A percentile compares a stretch with the other conserved stretches of the same genome.
Conservation (phyloP, 1,140 invertebrate genomes). For the Drosophila lacertosa region DNA sequence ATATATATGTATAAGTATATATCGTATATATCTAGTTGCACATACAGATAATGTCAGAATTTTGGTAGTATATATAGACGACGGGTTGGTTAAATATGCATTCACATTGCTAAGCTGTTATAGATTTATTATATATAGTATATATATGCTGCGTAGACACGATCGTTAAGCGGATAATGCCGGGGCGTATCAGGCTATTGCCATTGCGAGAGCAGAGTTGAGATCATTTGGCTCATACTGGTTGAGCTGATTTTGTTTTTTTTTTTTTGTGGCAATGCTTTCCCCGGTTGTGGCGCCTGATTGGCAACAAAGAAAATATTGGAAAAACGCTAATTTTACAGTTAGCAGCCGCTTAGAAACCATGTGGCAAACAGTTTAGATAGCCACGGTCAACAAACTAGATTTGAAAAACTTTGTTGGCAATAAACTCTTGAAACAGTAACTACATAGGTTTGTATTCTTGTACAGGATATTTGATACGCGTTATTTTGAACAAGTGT, state of each 20-base stretch:
- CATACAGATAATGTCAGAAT: slow-evolving; percentile 66
- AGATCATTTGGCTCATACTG: slow-evolving; percentile 25
- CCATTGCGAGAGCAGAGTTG: slow-evolving; percentile 21
- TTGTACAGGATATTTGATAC: slow-evolving; percentile 66
- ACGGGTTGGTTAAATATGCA: slow-evolving; percentile 69
- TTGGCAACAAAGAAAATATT: neutral
- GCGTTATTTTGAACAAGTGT: slow-evolving; percentile 52
- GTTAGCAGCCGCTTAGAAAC: slow-evolving; percentile 11
- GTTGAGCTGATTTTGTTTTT: no score
- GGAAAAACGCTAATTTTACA: slow-evolving; percentile 19
- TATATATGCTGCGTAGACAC: slow-evolving; percentile 32
- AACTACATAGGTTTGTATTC: slow-evolving; percentile 59
- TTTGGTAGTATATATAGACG: slow-evolving; percentile 76
- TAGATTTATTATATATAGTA: slow-evolving; percentile 29
- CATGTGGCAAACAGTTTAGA: slow-evolving; percentile 12
- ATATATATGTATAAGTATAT: slow-evolving; percentile 50
- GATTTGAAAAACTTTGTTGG: slow-evolving; percentile 10
- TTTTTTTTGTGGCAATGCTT: slow-evolving; percentile 12
- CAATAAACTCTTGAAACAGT: slow-evolving; percentile 52
- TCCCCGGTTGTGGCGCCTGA: slow-evolving; percentile 3
- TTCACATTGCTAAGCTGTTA: slow-evolving; percentile 31
- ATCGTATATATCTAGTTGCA: slow-evolving; percentile 67
- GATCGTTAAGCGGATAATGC: slow-evolving; percentile 43
- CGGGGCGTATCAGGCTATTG: slow-evolving; percentile 11
- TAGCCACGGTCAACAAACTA: slow-evolving; percentile 13